A percentile compares a stretch with the other conserved stretches of the same genome.
phyloP scores from a whole-genome alignment of 2,888 invertebrate genomes.

The Globia sparganii region DNA sequence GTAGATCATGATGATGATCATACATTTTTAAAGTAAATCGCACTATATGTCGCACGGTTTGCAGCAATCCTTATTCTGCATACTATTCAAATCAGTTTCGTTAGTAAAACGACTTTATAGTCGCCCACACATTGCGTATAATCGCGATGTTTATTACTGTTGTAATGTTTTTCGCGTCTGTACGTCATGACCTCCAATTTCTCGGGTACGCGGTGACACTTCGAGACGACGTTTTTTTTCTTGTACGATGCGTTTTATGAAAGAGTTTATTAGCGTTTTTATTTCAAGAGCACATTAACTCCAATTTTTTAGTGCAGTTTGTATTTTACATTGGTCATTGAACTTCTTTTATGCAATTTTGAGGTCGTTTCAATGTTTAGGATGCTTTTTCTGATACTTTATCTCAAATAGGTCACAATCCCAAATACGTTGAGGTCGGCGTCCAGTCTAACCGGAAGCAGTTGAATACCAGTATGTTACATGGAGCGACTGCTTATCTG shows the following conservation, averaged over 20 bases:
- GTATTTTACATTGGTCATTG: constrained; percentile 35
- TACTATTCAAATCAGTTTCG: constrained; percentile 44
- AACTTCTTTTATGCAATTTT: constrained; percentile 28
- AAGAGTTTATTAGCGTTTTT: constrained; percentile 21
- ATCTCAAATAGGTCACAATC: neutral
- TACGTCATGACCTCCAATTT: constrained; percentile 36
- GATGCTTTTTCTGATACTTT: constrained; percentile 7
- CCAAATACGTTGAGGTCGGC: neutral
- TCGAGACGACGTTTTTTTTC: constrained; percentile 38
- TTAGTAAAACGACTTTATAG: constrained; percentile 41
- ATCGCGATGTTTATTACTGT: constrained; percentile 37
- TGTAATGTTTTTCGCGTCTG: constrained; percentile 30
- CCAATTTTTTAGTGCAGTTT: constrained; percentile 44
- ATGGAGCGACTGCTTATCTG: neutral
- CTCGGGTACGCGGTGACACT: constrained; percentile 32
- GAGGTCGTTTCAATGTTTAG: constrained; percentile 36
- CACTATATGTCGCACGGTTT: constrained; percentile 12
- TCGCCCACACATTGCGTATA: constrained; percentile 53
- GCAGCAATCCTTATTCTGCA: constrained; percentile 24
- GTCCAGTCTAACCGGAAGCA: neutral
- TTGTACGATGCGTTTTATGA: constrained; percentile 35
- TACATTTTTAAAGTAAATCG: neutral
- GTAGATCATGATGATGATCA: no score
- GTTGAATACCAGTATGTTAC: neutral
- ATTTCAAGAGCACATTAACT: neutral